Base-by-base conservation (phyloP, 2,888 invertebrate species). In the Cerceris rybyensis region DNA sequence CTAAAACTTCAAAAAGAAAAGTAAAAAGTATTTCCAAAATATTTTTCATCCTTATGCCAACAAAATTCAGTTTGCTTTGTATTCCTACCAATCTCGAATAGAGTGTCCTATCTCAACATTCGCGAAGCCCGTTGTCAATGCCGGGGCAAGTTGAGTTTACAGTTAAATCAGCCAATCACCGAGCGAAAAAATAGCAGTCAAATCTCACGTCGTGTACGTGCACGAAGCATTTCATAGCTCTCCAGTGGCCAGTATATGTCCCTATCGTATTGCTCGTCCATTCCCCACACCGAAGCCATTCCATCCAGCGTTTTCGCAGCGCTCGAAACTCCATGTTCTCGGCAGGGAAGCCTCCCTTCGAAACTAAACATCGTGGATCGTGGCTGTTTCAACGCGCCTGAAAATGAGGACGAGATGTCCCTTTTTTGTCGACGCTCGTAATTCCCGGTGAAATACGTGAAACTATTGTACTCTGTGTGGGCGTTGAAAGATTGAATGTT, bases 371-470 rank as follows among this genome's bases (percentile, higher is more conserved):
- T 59, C 42, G n/a, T 28, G 13, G 57, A 28, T 54, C 7, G 54
- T 16, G 7, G 54, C 7, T 7, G 14, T 54, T 54, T 14, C 7
- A 16, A 7, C n/a, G 54, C 16, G 13, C 14, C 54, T n/a, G n/a
- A n/a, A 54, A 54, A 11, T 7, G 7, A 14, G 54, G 46, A 13
- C 46, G 46, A 8, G 46, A 46, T 5, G 46, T 7, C 57, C 59
- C 57, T 64, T 68, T 68, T 69, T 68, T 72, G 77, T 81, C 79
- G 57, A 70, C 77, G 81, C 70, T 82, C 80, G 77, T 85, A 85
- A 86, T 86, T 86, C 41, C 68, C 74, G 78, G 72, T 72, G 74
- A 84, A 82, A 86, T 82, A 81, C 75, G 83, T 82, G 84, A 75
- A 81, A 85, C 81, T 85, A 80, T 79, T 84, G 81, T 83, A 85